phyloP scores from a whole-genome alignment of 2,888 invertebrate species.

The Drosophila picticornis region DNA sequence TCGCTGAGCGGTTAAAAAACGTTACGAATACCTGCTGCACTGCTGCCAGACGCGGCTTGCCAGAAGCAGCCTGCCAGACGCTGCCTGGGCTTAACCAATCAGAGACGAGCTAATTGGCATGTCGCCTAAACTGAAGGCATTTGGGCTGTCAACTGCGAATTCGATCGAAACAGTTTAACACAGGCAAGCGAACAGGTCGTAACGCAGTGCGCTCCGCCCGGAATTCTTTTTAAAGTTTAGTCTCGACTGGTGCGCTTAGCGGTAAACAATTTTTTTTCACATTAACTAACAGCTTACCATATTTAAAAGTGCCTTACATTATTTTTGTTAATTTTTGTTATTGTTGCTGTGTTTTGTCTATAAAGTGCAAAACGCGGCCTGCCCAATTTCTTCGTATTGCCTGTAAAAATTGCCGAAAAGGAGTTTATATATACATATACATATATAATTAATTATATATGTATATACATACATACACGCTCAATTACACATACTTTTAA shows the following conservation, averaged over 20 bases:
- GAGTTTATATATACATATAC: conserved; percentile 37
- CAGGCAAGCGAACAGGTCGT: conserved; percentile 50
- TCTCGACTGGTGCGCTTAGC: conserved; percentile 71
- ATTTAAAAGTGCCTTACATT: conserved; percentile 25
- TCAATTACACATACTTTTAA: conserved; percentile 11
- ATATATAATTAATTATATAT: conserved; percentile 14
- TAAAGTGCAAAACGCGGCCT: conserved; percentile 63
- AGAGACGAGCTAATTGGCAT: conserved; percentile 28
- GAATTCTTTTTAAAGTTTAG: conserved; percentile 37
- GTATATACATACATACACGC: conserved; percentile 18
- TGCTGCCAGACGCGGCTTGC: conserved; percentile 67
- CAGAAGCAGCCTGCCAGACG: conserved; percentile 70
- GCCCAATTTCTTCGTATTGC: conserved; percentile 44
- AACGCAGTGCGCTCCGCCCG: conserved; percentile 16
- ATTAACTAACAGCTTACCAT: conserved; percentile 28
- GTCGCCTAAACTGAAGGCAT: conserved; percentile 47
- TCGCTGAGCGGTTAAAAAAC: not conserved
- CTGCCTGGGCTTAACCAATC: conserved; percentile 58
- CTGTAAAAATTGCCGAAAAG: conserved; percentile 59
- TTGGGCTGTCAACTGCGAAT: conserved; percentile 37
- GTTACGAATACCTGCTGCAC: conserved; percentile 36
- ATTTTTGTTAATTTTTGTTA: conserved; percentile 52
- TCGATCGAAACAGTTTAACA: conserved; percentile 56
- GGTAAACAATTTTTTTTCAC: conserved; percentile 63
- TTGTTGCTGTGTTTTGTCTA: conserved; percentile 29